Percentiles rank a stretch among this genome's conserved stretches.
These are phyloP conservation scores for Brachyopa scutellaris DNA, from an alignment of 2,888 invertebrate species.

Conservation along the genomic window DNA sequence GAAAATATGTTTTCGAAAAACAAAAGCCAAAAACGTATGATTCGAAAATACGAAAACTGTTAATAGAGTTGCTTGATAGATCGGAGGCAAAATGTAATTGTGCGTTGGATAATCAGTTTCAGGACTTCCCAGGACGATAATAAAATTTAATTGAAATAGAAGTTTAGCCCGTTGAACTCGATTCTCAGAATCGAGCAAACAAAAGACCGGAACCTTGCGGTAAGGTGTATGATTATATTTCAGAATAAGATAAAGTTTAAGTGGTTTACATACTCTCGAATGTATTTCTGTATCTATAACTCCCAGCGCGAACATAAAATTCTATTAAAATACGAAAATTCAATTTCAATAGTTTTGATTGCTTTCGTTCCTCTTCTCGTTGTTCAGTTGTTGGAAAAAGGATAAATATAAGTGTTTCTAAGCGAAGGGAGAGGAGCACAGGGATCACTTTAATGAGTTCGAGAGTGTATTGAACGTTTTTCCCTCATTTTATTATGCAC, in stretches of 20 bases:
- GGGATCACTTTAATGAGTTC: slow-evolving; percentile 5
- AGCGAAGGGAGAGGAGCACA: not conserved
- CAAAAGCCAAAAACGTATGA: too few relatives aligned
- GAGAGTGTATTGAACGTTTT: slow-evolving; percentile 25
- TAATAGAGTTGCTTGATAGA: not conserved
- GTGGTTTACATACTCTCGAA: not conserved
- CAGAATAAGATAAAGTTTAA: slow-evolving; percentile 1
- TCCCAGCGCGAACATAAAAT: slow-evolving; percentile 1
- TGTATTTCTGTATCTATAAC: not conserved
- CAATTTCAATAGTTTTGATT: slow-evolving; percentile 45
- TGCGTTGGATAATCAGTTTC: slow-evolving; percentile 4
- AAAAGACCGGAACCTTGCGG: not conserved
- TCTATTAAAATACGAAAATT: slow-evolving; percentile 30
- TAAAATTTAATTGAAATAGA: slow-evolving; percentile 51
- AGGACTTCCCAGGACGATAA: slow-evolving; percentile 13
- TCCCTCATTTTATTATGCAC: slow-evolving; percentile 8
- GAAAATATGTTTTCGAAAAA: too few relatives aligned
- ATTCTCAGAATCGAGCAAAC: not conserved
- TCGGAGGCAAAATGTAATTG: slow-evolving; percentile 1
- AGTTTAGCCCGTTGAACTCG: not conserved
- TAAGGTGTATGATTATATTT: not conserved
- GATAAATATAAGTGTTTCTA: not conserved
- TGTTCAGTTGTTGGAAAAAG: too few relatives aligned
- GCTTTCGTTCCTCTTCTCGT: not conserved
- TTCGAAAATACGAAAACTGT: too few relatives aligned